These are phyloP conservation scores for Drosophila nebulosa DNA, from an alignment of 1,140 invertebrate species.

Conservation along the genomic window DNA sequence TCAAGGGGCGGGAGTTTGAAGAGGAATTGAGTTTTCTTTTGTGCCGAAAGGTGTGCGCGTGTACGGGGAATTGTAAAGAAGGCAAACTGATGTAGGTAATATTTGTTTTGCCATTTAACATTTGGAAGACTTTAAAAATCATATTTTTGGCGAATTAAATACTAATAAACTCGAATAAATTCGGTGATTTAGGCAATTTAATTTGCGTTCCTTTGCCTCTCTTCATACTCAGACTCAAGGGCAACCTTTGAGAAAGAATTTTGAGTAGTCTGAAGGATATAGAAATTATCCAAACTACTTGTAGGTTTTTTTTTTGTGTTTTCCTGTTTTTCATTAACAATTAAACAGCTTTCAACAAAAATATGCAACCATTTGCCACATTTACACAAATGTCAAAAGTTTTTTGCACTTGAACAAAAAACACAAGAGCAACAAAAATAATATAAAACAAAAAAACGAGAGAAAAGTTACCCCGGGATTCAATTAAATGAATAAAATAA, in stretches of 20 bases:
- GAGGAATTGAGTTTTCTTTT: slow-evolving; percentile 28
- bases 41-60: slow-evolving; percentile 26
- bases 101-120: neutral
- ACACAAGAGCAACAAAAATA: neutral
- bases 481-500: slow-evolving; percentile 67
- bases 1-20: slow-evolving; percentile 9
- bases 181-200: too few relatives aligned
- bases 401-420: slow-evolving; percentile 73
- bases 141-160: neutral
- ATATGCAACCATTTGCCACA: slow-evolving; percentile 65
- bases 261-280: too few relatives aligned
- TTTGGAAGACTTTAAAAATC: neutral
- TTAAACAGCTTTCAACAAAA: slow-evolving; percentile 15
- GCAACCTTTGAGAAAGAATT: too few relatives aligned
- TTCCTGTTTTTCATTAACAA: neutral
- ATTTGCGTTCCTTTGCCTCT: too few relatives aligned
- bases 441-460: neutral
- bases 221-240: too few relatives aligned
- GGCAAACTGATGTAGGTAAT: neutral
- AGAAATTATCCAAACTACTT: neutral
- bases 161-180: neutral
- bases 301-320: neutral
- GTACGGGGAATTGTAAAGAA: neutral
- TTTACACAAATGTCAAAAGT: slow-evolving; percentile 73
- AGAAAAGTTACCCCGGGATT: slow-evolving; percentile 62